Conservation (phyloP, 2,797 vertebrate genomes). For the Alca torda region DNA sequence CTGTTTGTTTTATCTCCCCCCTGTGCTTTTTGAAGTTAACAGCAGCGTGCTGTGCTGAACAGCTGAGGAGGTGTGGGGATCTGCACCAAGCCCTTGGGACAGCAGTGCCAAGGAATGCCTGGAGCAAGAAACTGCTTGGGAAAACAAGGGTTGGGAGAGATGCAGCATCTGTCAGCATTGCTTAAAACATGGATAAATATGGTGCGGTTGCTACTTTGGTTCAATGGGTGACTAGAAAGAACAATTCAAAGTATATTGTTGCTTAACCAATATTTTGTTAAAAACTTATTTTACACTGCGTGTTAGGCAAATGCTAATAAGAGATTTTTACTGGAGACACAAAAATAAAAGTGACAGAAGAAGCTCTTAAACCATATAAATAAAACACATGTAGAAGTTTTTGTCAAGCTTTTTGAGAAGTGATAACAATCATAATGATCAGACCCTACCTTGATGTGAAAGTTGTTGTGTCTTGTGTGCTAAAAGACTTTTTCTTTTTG, state of each 20-base stretch:
- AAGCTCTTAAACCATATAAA: background rate
- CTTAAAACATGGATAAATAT: constrained; percentile 45
- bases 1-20: constrained; percentile 20
- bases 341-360: background rate
- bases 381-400: background rate
- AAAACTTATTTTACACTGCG: background rate
- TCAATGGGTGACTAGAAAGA: background rate
- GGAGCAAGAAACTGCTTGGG: constrained; percentile 5
- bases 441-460: background rate
- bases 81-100: constrained; percentile 55
- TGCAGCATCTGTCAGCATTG: background rate
- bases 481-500: constrained; percentile 58
- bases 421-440: background rate
- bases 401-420: background rate
- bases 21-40: constrained; percentile 16
- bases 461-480: background rate
- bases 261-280: background rate
- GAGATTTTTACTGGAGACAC: background rate
- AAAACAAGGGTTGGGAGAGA: constrained; percentile 4
- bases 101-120: constrained; percentile 64
- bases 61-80: constrained; percentile 42
- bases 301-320: background rate
- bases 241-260: background rate
- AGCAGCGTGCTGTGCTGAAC: constrained; percentile 36
- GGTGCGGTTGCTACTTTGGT: background rate